Base-by-base conservation (phyloP, 2,888 invertebrate species). In the Temnothorax unifasciatus region DNA sequence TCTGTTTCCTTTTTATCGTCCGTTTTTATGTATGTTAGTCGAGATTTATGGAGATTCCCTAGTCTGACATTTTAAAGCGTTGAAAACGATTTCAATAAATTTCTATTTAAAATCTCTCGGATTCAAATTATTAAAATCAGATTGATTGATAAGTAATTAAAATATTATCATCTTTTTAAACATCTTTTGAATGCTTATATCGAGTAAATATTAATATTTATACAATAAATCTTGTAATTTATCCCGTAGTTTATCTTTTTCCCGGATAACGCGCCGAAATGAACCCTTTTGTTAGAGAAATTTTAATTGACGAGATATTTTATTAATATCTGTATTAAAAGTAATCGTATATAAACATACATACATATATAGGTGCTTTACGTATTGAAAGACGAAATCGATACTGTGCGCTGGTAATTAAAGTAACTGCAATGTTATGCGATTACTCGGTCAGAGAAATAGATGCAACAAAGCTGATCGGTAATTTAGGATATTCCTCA, bases 391-490 rank as follows among this genome's bases (percentile, higher is more conserved):
- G 69, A 79, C 47, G 47, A 69, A 71, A 79, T 81, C 71, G 69
- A 81, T 69, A 54, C 18, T 41, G 69, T 47, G 59, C 79, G 21
- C 34, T 69, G 18, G n/a, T 59, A 47, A 69, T 79, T 13, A 69
- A 59, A 59, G 13, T 69, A 38, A 69, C 21, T 79, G 69, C 18
- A 21, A 69, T 79, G n/a, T 79, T 79, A 69, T 79, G 69, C 47
- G 13, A 71, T 61, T 61, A 77, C 54, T 77, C 54, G 68, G 66
- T 77, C 52, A 54, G 66, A 76, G 44, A 38, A 59, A 18, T 66
- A 79, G 79, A 79, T 81, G 79, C 79, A 71, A 71, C 71, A 69
- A 81, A 71, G n/a, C 79, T 81, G 71, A 54, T 71, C 82, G 86
- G 84, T 61, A 71, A 76, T 81, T 75, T 25, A 52, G 44, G 44